These are phyloP conservation scores for Neodiprion pinetum DNA, from an alignment of 1,140 invertebrate species.

Conservation along the genomic window DNA sequence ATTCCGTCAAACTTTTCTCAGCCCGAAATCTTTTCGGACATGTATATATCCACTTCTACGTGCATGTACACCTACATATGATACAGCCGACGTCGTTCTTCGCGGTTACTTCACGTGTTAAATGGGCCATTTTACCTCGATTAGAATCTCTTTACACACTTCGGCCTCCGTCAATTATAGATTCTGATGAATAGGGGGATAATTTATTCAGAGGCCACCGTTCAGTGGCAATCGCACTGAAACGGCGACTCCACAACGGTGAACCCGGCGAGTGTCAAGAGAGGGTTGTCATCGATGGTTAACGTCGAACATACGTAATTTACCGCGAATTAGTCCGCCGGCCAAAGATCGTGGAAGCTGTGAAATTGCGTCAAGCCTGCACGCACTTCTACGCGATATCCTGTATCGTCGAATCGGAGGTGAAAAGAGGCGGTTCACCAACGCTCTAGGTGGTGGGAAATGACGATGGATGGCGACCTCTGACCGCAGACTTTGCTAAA, in stretches of 20 bases:
- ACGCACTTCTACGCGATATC: no score
- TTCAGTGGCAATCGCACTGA: no score
- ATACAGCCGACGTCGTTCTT: no score
- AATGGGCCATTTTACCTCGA: no score
- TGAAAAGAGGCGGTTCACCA: not conserved
- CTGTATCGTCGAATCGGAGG: no score
- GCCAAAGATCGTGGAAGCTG: not conserved
- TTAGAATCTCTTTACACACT: no score
- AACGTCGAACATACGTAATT: not conserved
- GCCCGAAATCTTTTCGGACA: not conserved
- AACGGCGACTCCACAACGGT: not conserved
- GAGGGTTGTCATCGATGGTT: not conserved
- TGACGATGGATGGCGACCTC: not conserved
- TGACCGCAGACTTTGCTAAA: not conserved
- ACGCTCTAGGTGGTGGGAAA: not conserved
- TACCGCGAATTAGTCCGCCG: not conserved
- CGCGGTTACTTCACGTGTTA: no score
- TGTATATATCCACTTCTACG: not conserved
- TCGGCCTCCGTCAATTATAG: no score
- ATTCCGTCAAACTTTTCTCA: no score
- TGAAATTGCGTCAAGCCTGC: not conserved
- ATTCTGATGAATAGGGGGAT: no score
- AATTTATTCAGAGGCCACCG: no score
- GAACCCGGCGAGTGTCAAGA: not conserved
- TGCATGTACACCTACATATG: not conserved